A percentile compares a stretch with the other conserved stretches of the same genome.
phyloP scores from a whole-genome alignment of 2,113 vertebrate genomes.

The Pachycephala philippinensis region DNA sequence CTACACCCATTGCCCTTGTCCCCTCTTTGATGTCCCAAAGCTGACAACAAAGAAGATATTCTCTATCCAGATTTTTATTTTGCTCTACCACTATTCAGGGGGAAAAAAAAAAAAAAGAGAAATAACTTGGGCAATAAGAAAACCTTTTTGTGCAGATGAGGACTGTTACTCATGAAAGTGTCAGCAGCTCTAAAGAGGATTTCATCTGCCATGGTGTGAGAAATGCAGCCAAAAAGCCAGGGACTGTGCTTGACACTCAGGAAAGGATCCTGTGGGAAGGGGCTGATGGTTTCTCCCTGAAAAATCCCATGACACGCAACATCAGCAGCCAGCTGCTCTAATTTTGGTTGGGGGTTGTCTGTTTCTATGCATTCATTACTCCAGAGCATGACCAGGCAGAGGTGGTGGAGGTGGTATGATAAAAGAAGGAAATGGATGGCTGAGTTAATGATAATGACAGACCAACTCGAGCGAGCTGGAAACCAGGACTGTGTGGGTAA shows the following conservation, averaged over 20 bases:
- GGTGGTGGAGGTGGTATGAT: neutral
- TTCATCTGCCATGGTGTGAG: neutral
- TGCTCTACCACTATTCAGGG: neutral
- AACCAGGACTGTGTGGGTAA: neutral
- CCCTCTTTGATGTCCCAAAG: neutral
- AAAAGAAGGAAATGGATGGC: neutral
- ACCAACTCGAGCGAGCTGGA: fast-evolving
- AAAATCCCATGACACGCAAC: neutral
- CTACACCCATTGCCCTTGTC: neutral
- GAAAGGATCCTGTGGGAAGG: neutral
- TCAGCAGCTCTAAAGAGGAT: neutral
- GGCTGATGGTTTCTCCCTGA: neutral
- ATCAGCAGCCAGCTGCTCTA: neutral
- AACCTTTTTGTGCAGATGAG: neutral
- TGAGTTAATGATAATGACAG: neutral
- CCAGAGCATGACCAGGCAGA: neutral
- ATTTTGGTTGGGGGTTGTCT: neutral
- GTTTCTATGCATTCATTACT: neutral
- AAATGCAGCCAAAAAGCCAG: neutral
- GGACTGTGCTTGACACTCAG: neutral
- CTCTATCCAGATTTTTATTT: neutral
- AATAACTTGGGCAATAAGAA: neutral
- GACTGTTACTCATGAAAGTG: neutral
- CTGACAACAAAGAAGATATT: neutral
- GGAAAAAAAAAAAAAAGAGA: neutral